phyloP scores from a whole-genome alignment of 1,140 invertebrate genomes.

The Bombus waltoni region DNA sequence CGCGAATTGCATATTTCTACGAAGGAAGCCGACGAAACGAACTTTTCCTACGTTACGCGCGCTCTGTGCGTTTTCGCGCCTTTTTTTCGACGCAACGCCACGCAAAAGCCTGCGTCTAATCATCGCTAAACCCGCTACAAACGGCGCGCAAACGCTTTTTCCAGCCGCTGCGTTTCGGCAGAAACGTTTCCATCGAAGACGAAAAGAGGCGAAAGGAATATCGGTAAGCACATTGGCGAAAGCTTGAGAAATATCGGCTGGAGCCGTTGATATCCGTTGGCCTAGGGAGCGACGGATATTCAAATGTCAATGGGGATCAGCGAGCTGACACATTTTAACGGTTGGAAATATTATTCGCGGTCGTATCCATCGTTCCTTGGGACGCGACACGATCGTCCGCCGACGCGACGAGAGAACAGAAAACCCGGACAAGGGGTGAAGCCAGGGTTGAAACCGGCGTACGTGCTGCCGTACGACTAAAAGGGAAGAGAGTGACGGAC shows the following conservation, averaged over 20 bases:
- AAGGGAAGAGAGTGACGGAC: neutral
- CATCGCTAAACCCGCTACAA: too few relatives aligned
- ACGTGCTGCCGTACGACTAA: neutral
- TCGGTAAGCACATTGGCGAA: constrained; percentile 18
- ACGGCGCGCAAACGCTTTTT: too few relatives aligned
- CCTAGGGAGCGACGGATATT: constrained; percentile 73
- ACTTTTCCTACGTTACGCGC: too few relatives aligned
- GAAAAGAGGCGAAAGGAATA: constrained; percentile 17
- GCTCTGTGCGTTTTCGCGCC: too few relatives aligned
- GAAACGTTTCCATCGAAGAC: too few relatives aligned
- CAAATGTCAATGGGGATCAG: constrained; percentile 82
- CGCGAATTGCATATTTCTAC: too few relatives aligned
- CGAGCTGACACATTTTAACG: constrained; percentile 82
- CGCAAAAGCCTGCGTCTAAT: too few relatives aligned
- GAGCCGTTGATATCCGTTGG: constrained; percentile 54
- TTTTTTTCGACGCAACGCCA: too few relatives aligned
- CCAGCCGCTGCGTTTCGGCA: too few relatives aligned
- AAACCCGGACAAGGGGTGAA: neutral
- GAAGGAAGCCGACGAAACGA: too few relatives aligned
- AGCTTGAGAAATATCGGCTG: constrained; percentile 64
- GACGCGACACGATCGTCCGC: constrained; percentile 36
- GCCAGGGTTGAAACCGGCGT: neutral
- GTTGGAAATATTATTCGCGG: constrained; percentile 81
- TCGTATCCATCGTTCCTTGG: constrained; percentile 42
- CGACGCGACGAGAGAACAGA: constrained; percentile 1